Base-by-base conservation (phyloP, 2,888 invertebrate species). In the Amphimallon solstitiale region DNA sequence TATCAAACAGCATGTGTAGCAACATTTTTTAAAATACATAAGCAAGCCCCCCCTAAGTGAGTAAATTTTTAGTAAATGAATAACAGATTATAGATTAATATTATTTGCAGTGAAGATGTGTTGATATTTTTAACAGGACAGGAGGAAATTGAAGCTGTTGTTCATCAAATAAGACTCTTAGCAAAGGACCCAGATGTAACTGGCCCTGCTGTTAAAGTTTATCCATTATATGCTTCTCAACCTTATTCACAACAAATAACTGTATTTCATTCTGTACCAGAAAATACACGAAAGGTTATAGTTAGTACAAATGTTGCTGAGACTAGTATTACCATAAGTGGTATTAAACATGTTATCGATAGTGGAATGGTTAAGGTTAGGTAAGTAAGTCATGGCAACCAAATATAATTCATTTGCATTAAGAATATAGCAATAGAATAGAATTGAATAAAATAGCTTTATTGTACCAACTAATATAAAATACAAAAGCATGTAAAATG, bases 271-370 rank as follows among this genome's bases (percentile, higher is more conserved):
- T 86, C 88, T 0, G 86, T 90, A 1, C 89, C 92, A 1, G 82
- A 86, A 2, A 91, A 91, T 66, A 89, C 89, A 14, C 86, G 98
- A 61, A 99, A 98, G 85, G 90, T 98, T 19, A 91, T 99, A 23
- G 85, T 99, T 52, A 92, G 97, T 4, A 99, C 99, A 29, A 99
- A 99, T 81, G 94, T 99, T 70, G 98, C 99, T 0, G 99, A 99
- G 84, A 96, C 98, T 0, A 98, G 98, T 1, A 89, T 99, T 23
- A 99, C 98, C 0, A 98, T 99, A 73, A 92, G 92, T 63, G 93
- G 94, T 60, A 92, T 98, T 72, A 92, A 92, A 75, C 93, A 90
- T 83, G 95, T 98, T 7, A 90, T 98, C 65, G 98, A 98, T 78
- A 89, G 93, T 64, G 97, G 98, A 0, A 91, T 92, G 81, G 96